Percentiles rank a stretch among this genome's conserved stretches.
Conservation (phyloP, 1,140 invertebrate species). For the Caenorhabditis briggsae region DNA sequence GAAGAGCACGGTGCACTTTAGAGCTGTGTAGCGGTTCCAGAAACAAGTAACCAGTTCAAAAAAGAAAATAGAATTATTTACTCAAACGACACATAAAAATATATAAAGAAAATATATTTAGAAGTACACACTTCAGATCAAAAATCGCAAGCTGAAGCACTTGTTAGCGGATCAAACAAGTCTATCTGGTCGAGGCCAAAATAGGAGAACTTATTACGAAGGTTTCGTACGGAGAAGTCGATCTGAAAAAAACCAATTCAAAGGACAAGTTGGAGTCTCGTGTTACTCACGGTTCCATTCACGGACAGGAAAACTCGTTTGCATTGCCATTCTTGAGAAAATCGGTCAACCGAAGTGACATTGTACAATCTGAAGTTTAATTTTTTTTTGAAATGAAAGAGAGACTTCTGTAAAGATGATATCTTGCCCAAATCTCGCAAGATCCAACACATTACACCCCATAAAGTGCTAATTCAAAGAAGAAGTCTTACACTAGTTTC, state of each 20-base stretch:
- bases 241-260: slow-evolving; percentile 59
- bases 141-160: slow-evolving; percentile 29
- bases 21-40: no score
- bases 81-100: no score
- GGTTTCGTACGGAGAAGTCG: slow-evolving; percentile 64
- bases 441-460: neutral
- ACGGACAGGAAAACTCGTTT: slow-evolving; percentile 41
- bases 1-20: no score
- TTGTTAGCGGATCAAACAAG: slow-evolving; percentile 62
- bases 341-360: slow-evolving; percentile 38
- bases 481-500: slow-evolving; percentile 34
- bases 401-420: slow-evolving; percentile 40
- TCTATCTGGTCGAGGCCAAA: slow-evolving; percentile 66
- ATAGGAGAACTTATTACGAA: slow-evolving; percentile 66
- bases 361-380: slow-evolving; percentile 49
- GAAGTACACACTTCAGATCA: neutral
- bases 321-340: slow-evolving; percentile 19
- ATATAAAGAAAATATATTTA: no score
- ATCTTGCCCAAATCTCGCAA: slow-evolving; percentile 68
- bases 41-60: no score
- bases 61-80: no score
- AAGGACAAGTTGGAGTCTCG: neutral
- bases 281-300: slow-evolving; percentile 28
- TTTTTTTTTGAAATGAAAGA: neutral
- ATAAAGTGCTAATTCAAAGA: slow-evolving; percentile 7